phyloP scores from a whole-genome alignment of 2,113 vertebrate genomes.

The Isurus oxyrinchus region DNA sequence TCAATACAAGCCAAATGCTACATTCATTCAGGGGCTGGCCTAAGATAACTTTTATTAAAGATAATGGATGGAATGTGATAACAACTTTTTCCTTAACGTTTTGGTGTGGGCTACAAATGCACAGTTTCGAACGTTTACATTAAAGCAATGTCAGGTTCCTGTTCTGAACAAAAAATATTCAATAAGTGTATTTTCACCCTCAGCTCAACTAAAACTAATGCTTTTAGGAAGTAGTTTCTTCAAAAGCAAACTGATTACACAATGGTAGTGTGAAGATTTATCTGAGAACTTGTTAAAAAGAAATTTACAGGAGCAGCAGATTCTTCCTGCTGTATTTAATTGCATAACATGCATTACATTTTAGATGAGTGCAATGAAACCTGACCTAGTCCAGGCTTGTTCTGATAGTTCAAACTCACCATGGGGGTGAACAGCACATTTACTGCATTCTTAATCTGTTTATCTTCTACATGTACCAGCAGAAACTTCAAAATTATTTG shows the following conservation, averaged over 20 bases:
- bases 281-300: not conserved
- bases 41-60: not conserved
- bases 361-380: constrained; percentile 58
- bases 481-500: not conserved
- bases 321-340: constrained; percentile 63
- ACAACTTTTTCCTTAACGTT: not conserved
- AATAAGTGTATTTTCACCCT: too few relatives aligned
- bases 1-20: not conserved
- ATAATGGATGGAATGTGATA: not conserved
- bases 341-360: constrained; percentile 63
- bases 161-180: not conserved
- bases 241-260: not conserved
- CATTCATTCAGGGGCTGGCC: not conserved
- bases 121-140: not conserved
- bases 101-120: not conserved
- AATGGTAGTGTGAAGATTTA: not conserved
- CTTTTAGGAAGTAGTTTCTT: not conserved
- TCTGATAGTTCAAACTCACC: constrained; percentile 54
- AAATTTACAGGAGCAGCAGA: constrained; percentile 39
- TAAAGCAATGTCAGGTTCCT: not conserved
- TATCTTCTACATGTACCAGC: constrained; percentile 44
- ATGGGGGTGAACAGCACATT: constrained; percentile 54
- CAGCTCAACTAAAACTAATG: not conserved
- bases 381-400: constrained; percentile 63
- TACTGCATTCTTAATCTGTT: constrained; percentile 49